A percentile compares a stretch with the other conserved stretches of the same genome.
phyloP scores from a whole-genome alignment of 2,113 vertebrate species.

The Chloropsis cyanopogon region DNA sequence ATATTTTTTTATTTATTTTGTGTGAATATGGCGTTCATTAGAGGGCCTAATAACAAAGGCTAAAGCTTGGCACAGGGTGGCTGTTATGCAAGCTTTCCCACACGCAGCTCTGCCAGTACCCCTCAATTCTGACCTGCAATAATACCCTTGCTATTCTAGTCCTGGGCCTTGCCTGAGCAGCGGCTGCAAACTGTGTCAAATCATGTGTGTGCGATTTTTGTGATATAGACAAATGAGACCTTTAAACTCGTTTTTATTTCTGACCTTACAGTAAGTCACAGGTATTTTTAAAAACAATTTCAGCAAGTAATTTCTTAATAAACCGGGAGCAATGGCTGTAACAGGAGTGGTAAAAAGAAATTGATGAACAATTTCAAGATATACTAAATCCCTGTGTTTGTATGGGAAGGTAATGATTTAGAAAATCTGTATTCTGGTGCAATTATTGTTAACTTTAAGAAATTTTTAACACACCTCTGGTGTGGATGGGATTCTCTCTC shows the following conservation, averaged over 20 bases:
- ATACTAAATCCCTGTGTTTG: slow-evolving; percentile 21
- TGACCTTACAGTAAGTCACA: slow-evolving; percentile 23
- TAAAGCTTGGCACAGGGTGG: slow-evolving; percentile 59
- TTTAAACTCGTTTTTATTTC: neutral
- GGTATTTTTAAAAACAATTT: slow-evolving; percentile 38
- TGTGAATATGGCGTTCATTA: slow-evolving; percentile 69
- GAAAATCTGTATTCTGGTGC: slow-evolving; percentile 63
- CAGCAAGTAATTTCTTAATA: slow-evolving; percentile 44
- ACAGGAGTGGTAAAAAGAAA: neutral
- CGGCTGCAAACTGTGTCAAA: slow-evolving; percentile 37
- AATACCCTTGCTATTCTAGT: slow-evolving; percentile 62
- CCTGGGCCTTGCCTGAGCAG: slow-evolving; percentile 35
- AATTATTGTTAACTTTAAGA: slow-evolving; percentile 65
- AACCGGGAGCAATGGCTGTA: neutral
- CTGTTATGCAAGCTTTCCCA: slow-evolving; percentile 67
- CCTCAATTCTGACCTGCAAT: slow-evolving; percentile 64
- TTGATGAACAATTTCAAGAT: neutral
- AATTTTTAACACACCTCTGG: slow-evolving; percentile 40
- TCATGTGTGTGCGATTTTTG: slow-evolving; percentile 15
- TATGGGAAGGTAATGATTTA: slow-evolving; percentile 66
- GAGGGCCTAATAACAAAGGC: slow-evolving; percentile 66
- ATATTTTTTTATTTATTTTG: slow-evolving; percentile 39
- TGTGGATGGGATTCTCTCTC: slow-evolving; percentile 54
- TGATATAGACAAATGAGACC: slow-evolving; percentile 33
- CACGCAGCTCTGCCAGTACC: slow-evolving; percentile 54